Base-by-base conservation (phyloP, 2,113 vertebrate genomes). In the Apus apus region DNA sequence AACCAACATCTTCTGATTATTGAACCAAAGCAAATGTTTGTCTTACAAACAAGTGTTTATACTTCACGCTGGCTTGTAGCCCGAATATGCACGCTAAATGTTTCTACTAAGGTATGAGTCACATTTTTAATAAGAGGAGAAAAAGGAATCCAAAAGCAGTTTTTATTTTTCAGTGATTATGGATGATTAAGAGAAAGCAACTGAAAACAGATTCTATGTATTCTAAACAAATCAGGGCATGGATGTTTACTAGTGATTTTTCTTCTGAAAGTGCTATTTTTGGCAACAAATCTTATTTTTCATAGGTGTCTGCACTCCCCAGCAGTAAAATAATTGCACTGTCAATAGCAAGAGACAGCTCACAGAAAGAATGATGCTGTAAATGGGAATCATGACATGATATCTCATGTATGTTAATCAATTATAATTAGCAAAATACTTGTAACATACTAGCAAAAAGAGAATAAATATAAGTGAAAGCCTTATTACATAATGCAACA, bases 231-330 rank as follows among this genome's bases (percentile, higher is more conserved):
- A 58, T 79, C 81, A 67, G 80, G 75, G 40, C n/a, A 76, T 30
- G 32, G n/a, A 26, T 58, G 46, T 85, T 96, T 57, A 57, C 94
- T 88, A 38, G 21, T 89, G 0, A 12, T 64, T 83, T 66, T 64
- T 78, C 80, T 89, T 88, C 45, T 75, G 40, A 75, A 88, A 60
- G n/a, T 92, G 43, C 32, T 93, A 64, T 26, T 94, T 94, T 80
- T 94, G 70, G 51, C 46, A 97, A 74, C 9, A 34, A 81, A 26
- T 73, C 72, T 95, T 84, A 46, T 74, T 87, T 90, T 87, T 87
- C 50, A 66, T 34, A 65, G 38, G 32, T 58, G 46, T 72, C 45
- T 56, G 45, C 68, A 51, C 27, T 90, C 60, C 83, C 56, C 70
- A 84, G 57, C 54, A 61, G 43, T 73, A 65, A 91, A 96, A 96